Percentiles rank a stretch among this genome's conserved stretches.
These are phyloP conservation scores for Nycticryphes semicollaris DNA, from an alignment of 2,113 vertebrate genomes.

Conservation along the genomic window DNA sequence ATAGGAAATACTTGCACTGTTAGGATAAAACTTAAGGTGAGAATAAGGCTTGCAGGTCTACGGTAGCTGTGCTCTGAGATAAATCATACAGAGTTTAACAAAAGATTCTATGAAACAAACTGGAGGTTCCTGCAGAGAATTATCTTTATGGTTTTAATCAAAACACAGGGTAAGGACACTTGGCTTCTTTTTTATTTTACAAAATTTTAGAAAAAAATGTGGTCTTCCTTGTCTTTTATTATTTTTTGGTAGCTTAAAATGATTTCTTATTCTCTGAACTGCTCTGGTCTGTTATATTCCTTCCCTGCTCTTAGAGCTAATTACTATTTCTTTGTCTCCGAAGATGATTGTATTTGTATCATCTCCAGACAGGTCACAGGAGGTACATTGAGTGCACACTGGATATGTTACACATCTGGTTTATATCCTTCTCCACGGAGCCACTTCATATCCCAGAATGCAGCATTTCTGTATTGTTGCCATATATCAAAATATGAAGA, in stretches of 20 bases:
- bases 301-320: neutral
- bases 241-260: neutral
- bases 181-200: neutral
- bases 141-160: neutral
- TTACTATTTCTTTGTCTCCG: conserved; percentile 19
- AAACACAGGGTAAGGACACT: neutral
- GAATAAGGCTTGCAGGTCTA: neutral
- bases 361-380: conserved; percentile 32
- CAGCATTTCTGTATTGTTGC: neutral
- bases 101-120: neutral
- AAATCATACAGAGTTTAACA: neutral
- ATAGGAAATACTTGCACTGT: neutral
- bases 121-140: neutral
- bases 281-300: neutral
- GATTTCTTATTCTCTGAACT: neutral
- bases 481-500: conserved; percentile 9
- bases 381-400: neutral
- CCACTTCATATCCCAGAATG: neutral
- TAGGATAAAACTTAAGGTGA: neutral
- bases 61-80: neutral
- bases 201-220: neutral
- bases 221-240: neutral
- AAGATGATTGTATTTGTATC: conserved; percentile 10
- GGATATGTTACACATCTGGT: conserved; percentile 36
- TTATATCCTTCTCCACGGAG: conserved; percentile 34